Base-by-base conservation (phyloP, 2,113 vertebrate species). In the Halichoeres trimaculatus region DNA sequence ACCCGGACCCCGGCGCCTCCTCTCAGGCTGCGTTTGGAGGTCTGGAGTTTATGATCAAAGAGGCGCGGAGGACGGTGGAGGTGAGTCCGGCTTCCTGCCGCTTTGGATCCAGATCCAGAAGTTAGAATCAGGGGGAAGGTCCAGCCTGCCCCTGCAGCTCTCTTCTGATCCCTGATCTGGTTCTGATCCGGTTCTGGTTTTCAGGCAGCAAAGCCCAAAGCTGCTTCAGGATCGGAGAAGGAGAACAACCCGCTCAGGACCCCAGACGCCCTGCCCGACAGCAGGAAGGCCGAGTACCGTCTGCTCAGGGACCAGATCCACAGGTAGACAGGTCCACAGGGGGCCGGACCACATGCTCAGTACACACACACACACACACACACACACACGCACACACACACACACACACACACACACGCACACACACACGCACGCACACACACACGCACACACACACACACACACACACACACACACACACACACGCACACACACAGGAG, bases 11-110 rank as follows among this genome's bases (percentile, higher is more conserved):
- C 2, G 85, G 92, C 83, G 93, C 94, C 74, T 91, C 96, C 14
- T 77, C 91, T 0, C 94, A 90, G 52, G 86, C 85, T 22, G 95
- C 96, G 24, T 97, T 98, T 61, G 97, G 97, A 83, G 96, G 97
- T 22, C 92, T 99, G 76, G 98, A 99, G 90, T 97, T 95, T 60
- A 99, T 99, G 98, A 99, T 99, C 85, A 98, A 97, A 91, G 98
- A 99, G 90, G 98, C 97, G 73, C 93, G 98, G 62, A 93, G 98
- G 88, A 98, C 95, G 1, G 98, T 95, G 23, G 98, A 99, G 95
- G 98, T 99, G 84, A 69, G 70, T 11, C 16, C 4, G 16, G 2
- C 7, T n/a, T 10, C 24, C 10, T 13, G 12, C 24, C 2, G 2
- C 11, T 24, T 3, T 43, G 41, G 16, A 16, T 16, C 5, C 3